Conservation (phyloP, 2,797 vertebrate genomes). For the Bradypodion ventrale region DNA sequence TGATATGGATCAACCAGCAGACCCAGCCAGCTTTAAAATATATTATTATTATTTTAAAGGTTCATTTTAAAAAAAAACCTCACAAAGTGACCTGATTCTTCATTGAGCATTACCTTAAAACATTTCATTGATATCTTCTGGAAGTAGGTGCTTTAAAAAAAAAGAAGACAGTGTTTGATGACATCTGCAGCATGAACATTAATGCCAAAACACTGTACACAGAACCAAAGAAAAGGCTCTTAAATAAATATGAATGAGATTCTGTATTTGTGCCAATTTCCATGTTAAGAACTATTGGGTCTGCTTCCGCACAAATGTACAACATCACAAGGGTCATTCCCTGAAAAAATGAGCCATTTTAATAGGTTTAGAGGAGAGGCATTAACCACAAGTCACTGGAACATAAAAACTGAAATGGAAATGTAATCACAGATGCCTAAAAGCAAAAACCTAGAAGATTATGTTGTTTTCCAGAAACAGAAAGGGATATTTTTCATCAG, state of each 20-base stretch:
- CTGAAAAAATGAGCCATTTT: constrained; percentile 15
- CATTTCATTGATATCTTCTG: constrained; percentile 51
- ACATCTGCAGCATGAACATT: constrained; percentile 19
- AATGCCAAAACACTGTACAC: neutral
- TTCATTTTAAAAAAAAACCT: constrained; percentile 5
- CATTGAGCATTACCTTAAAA: constrained; percentile 22
- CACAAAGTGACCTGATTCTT: constrained; percentile 40
- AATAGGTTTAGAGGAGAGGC: neutral
- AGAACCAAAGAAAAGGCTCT: constrained; percentile 18
- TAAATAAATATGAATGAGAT: constrained; percentile 17
- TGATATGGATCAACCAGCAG: neutral
- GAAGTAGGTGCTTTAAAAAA: constrained; percentile 39
- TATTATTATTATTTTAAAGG: too few species aligned
- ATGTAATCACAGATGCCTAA: neutral
- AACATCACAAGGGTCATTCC: constrained; percentile 23
- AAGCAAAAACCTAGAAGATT: constrained; percentile 26
- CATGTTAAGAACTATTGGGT: neutral
- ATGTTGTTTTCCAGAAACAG: constrained; percentile 5
- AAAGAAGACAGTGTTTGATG: constrained; percentile 40
- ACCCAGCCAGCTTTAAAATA: neutral
- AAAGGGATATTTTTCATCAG: neutral
- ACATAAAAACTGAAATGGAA: constrained; percentile 1
- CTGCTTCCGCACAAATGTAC: neutral
- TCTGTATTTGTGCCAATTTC: neutral
- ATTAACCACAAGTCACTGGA: constrained; percentile 25